Evolutionary conservation across 2,888 invertebrate genomes (phyloP).

Genomic region (Timema podura): DNA sequence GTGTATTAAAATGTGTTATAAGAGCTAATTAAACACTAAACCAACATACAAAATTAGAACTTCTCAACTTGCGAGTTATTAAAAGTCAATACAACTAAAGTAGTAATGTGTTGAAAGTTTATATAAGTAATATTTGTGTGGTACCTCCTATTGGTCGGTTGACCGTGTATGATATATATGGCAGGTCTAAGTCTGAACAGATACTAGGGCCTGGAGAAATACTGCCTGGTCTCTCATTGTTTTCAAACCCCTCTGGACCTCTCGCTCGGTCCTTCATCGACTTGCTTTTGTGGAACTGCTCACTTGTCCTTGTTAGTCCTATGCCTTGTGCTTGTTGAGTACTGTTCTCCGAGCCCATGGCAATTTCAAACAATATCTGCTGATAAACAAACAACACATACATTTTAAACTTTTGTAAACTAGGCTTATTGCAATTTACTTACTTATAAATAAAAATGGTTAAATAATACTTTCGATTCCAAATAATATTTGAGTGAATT

Average conservation of each 20-base stretch:
- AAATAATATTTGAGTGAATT: too few species aligned
- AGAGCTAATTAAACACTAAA: not conserved
- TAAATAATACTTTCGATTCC: too few species aligned
- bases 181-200: constrained; percentile 83
- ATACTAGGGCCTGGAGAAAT: constrained; percentile 84
- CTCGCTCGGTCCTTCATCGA: constrained; percentile 36
- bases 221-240: constrained; percentile 60
- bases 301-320: not conserved
- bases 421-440: too few species aligned
- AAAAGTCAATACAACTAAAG: constrained; percentile 4
- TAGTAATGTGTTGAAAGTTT: not conserved
- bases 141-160: constrained; percentile 81
- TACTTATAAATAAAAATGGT: too few species aligned
- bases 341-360: constrained; percentile 43
- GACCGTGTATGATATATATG: constrained; percentile 87
- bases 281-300: constrained; percentile 35
- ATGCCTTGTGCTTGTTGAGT: constrained; percentile 32
- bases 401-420: too few species aligned
- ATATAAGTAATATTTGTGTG: constrained; percentile 3
- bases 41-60: not conserved
- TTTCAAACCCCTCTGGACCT: constrained; percentile 37
- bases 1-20: too few species aligned
- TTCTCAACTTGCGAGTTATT: not conserved
- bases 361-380: not conserved
- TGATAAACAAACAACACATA: too few species aligned